Conservation (phyloP, 1,140 invertebrate genomes). For the Capitella teleta region DNA sequence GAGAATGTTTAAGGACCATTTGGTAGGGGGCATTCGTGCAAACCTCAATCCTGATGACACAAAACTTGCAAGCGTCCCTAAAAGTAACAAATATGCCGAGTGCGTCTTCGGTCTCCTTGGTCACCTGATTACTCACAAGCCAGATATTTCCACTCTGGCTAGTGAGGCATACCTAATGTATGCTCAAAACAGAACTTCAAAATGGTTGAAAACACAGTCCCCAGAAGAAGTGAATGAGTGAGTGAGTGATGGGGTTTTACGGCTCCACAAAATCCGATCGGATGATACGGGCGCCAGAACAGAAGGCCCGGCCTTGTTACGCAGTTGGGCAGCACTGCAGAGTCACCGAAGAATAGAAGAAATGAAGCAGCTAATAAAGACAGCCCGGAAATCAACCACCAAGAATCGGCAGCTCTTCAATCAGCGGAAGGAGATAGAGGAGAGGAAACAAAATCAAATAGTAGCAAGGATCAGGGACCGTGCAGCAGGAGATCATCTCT, state of each 20-base stretch:
- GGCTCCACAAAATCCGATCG: too few species aligned
- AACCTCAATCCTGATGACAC: not conserved
- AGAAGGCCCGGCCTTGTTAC: too few species aligned
- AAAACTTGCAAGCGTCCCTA: not conserved
- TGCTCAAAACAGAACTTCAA: not conserved
- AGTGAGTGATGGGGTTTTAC: too few species aligned
- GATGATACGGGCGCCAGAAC: too few species aligned
- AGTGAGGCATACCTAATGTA: not conserved
- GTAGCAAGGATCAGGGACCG: not conserved
- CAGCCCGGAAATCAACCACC: not conserved
- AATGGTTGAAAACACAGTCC: not conserved
- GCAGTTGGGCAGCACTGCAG: too few species aligned
- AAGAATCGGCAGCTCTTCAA: not conserved
- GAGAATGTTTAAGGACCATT: slow-evolving; percentile 2
- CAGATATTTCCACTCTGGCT: not conserved
- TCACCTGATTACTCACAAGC: not conserved
- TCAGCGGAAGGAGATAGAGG: not conserved
- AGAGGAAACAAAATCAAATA: not conserved
- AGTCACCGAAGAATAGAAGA: too few species aligned
- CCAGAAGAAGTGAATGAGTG: not conserved
- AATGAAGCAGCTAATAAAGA: not conserved
- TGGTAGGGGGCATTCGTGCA: not conserved
- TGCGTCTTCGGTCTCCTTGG: not conserved
- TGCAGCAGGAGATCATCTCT: not conserved
- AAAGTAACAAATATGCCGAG: slow-evolving; percentile 1